phyloP scores from a whole-genome alignment of 2,113 vertebrate genomes.

The Cygnus atratus region DNA sequence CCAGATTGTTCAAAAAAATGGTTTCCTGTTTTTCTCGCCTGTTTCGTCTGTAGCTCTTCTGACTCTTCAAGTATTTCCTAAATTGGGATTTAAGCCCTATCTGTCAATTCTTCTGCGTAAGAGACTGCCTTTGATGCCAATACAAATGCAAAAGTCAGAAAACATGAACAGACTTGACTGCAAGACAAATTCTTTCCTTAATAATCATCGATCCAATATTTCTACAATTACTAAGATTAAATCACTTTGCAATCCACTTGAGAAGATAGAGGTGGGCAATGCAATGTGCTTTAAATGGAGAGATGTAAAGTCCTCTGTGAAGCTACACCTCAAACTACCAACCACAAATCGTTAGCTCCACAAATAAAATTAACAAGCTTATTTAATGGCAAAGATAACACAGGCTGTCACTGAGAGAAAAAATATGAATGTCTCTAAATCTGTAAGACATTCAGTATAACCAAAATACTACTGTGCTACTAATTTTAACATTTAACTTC shows the following conservation, averaged over 20 bases:
- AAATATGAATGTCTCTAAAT: not conserved
- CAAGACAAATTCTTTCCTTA: not conserved
- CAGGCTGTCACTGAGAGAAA: not conserved
- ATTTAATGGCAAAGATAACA: not conserved
- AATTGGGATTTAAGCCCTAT: constrained; percentile 58
- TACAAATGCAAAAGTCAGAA: not conserved
- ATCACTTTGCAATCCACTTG: not conserved
- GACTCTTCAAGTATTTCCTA: constrained; percentile 80
- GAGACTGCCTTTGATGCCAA: not conserved
- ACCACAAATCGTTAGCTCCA: not conserved
- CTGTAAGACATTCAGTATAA: not conserved
- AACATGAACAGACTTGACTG: not conserved
- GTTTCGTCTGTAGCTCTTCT: constrained; percentile 58
- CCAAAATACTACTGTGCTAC: not conserved
- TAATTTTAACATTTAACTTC: not conserved
- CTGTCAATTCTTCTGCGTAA: not conserved
- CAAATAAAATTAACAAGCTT: not conserved
- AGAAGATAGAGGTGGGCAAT: not conserved
- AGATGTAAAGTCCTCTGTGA: not conserved
- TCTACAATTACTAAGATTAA: not conserved
- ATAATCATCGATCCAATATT: not conserved
- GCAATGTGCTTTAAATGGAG: not conserved
- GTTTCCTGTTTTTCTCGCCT: constrained; percentile 73
- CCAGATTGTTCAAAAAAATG: not conserved
- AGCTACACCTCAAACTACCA: not conserved